These are phyloP conservation scores for Suncus etruscus DNA, from an alignment of 2,113 vertebrate genomes.

Conservation along the genomic window DNA sequence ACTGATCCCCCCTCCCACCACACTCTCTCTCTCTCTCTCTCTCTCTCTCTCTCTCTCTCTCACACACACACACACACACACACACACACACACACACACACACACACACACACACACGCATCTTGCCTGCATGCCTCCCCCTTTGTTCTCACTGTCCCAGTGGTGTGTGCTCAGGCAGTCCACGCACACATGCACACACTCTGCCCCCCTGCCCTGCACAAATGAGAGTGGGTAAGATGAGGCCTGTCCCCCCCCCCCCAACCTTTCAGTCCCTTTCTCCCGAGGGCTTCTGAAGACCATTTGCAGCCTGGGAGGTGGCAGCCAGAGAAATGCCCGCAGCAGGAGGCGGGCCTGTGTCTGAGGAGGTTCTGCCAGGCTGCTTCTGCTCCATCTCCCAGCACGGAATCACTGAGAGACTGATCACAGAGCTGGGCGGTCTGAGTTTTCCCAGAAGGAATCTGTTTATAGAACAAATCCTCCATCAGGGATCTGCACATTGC, in stretches of 20 bases:
- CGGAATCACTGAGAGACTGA: not conserved
- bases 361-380: not conserved
- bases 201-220: not conserved
- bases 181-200: accelerated
- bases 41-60: no score
- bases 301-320: not conserved
- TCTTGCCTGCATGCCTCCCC: not conserved
- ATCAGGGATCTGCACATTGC: not conserved
- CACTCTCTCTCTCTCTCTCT: no score
- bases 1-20: not conserved
- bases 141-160: conserved; percentile 38
- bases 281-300: not conserved
- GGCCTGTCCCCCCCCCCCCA: not conserved
- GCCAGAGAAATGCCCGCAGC: not conserved
- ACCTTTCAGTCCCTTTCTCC: not conserved
- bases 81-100: not conserved
- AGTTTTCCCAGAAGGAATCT: not conserved
- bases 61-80: no score
- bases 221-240: no score
- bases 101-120: not conserved
- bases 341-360: not conserved
- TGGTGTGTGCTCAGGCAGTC: not conserved
- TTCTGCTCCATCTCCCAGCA: not conserved
- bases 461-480: not conserved
- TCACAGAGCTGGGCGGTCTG: not conserved